These are phyloP conservation scores for Stercorarius parasiticus DNA, from an alignment of 2,113 vertebrate genomes.

Conservation along the genomic window DNA sequence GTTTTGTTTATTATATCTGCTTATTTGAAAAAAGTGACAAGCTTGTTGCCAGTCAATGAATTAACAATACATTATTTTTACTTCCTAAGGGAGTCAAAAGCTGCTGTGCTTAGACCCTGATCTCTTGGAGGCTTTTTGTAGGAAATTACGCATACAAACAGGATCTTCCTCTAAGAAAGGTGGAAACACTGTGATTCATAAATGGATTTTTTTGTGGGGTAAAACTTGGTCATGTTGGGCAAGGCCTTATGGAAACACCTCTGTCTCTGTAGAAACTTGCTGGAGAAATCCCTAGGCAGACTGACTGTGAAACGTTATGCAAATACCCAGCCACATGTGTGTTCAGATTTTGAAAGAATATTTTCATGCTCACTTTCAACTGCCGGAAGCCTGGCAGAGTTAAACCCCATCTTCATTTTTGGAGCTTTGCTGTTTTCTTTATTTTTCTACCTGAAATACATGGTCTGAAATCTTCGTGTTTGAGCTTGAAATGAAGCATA, in stretches of 20 bases:
- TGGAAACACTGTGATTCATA: not conserved
- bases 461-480: not conserved
- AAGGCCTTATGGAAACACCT: not conserved
- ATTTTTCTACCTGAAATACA: not conserved
- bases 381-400: not conserved
- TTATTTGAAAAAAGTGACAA: not conserved
- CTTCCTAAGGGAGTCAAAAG: not conserved
- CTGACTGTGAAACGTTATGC: not conserved
- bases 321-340: not conserved
- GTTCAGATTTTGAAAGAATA: not conserved
- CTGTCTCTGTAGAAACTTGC: not conserved
- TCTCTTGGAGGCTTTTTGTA: not conserved
- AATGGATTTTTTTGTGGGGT: not conserved
- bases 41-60: not conserved
- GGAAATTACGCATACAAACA: not conserved
- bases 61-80: not conserved
- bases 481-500: not conserved
- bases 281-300: not conserved
- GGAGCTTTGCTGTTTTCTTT: not conserved
- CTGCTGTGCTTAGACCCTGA: not conserved
- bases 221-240: not conserved
- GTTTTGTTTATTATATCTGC: not conserved
- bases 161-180: not conserved
- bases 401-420: not conserved
- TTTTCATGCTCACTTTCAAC: not conserved